phyloP scores from a whole-genome alignment of 2,113 vertebrate genomes.

The Psophia crepitans region DNA sequence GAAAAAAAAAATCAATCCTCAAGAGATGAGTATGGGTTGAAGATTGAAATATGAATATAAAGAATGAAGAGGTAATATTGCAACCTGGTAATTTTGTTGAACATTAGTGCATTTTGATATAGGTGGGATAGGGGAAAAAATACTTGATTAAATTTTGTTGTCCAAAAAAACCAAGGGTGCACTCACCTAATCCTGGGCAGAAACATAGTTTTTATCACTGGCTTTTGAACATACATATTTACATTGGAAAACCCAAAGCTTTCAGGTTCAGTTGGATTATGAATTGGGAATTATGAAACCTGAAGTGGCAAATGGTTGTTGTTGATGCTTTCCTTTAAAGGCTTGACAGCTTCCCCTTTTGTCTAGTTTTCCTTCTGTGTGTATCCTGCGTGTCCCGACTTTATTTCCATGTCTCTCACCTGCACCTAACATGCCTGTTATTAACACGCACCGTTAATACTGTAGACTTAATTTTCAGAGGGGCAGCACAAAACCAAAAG shows the following conservation, averaged over 20 bases:
- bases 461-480: not conserved
- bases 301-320: not conserved
- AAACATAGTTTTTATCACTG: not conserved
- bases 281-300: not conserved
- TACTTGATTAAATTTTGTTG: not conserved
- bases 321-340: not conserved
- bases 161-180: not conserved
- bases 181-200: not conserved
- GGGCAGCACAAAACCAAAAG: not conserved
- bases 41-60: not conserved
- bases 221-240: not conserved
- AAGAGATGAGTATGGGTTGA: not conserved
- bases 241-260: not conserved
- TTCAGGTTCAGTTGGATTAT: not conserved
- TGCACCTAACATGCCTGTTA: not conserved
- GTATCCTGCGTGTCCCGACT: not conserved
- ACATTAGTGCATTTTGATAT: not conserved
- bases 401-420: not conserved
- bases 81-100: not conserved
- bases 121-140: not conserved
- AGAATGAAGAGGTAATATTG: not conserved
- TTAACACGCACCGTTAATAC: not conserved
- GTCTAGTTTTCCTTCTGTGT: not conserved
- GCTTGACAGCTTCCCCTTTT: not conserved
- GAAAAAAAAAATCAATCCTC: not conserved